Evolutionary conservation across 2,797 vertebrate genomes (phyloP).

Genomic region (Halcyon leucocephala): DNA sequence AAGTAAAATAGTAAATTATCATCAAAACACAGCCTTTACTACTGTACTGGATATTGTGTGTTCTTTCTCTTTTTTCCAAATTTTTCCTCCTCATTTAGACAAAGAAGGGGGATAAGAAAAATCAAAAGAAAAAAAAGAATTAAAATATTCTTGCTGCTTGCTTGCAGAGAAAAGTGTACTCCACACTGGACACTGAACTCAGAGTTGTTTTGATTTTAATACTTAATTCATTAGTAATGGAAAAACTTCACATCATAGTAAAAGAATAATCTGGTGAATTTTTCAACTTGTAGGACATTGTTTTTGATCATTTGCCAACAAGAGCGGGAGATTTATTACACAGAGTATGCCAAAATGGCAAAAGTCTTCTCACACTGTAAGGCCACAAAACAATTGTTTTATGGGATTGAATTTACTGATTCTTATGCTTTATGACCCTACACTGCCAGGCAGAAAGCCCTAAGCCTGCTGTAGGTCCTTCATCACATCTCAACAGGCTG

Average conservation of each 20-base stretch:
- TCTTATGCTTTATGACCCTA: not conserved
- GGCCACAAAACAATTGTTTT: not conserved
- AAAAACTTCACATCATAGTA: slow-evolving; percentile 62
- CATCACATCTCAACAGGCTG: not conserved
- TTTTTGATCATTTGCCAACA: slow-evolving; percentile 61
- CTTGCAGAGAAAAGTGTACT: not conserved
- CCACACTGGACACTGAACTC: slow-evolving; percentile 18
- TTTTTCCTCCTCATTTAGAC: fast-evolving
- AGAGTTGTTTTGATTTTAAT: slow-evolving; percentile 66
- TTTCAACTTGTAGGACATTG: slow-evolving; percentile 53
- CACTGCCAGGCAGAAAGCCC: not conserved
- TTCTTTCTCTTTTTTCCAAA: fast-evolving
- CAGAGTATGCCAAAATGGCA: slow-evolving; percentile 25
- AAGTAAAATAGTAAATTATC: not conserved
- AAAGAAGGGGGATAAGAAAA: not conserved
- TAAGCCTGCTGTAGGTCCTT: not conserved
- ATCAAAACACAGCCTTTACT: not conserved
- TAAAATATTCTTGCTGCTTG: not conserved
- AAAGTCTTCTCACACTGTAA: slow-evolving; percentile 18
- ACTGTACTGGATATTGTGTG: not conserved
- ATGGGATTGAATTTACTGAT: not conserved
- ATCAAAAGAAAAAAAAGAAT: not conserved
- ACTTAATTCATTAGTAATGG: slow-evolving; percentile 70
- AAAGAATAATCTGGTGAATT: slow-evolving; percentile 59
- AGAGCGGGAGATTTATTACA: not conserved